Evolutionary conservation across 2,797 vertebrate genomes (phyloP).

Genomic region (Megaceryle alcyon): DNA sequence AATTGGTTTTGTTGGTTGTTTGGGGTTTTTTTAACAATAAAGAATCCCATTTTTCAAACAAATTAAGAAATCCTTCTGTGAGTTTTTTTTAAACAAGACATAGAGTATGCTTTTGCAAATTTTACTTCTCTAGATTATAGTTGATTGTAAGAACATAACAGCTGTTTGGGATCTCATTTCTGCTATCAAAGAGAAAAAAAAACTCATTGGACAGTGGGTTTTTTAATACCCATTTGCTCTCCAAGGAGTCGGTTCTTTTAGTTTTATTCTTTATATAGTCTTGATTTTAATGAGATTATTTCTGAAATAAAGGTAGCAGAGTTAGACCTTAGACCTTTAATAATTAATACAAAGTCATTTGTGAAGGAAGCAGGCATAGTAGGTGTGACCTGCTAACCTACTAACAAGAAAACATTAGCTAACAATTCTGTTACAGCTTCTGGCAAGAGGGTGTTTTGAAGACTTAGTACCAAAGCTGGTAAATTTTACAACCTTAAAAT

Average conservation of each 20-base stretch:
- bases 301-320: background rate
- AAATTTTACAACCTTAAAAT: background rate
- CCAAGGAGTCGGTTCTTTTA: background rate
- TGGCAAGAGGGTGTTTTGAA: background rate
- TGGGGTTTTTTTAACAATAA: background rate
- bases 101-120: background rate
- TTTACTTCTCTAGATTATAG: background rate
- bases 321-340: background rate
- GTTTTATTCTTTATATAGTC: background rate
- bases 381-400: background rate
- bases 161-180: background rate
- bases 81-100: background rate
- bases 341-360: background rate
- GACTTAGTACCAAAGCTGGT: background rate
- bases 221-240: background rate
- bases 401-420: background rate
- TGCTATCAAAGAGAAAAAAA: background rate
- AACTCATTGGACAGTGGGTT: accelerated
- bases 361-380: background rate
- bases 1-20: background rate
- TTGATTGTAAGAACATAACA: background rate
- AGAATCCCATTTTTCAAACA: background rate
- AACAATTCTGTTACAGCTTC: background rate
- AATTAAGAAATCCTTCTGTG: background rate
- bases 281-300: background rate